phyloP scores from a whole-genome alignment of 2,888 invertebrate species.

The Ceraclea dissimilis region DNA sequence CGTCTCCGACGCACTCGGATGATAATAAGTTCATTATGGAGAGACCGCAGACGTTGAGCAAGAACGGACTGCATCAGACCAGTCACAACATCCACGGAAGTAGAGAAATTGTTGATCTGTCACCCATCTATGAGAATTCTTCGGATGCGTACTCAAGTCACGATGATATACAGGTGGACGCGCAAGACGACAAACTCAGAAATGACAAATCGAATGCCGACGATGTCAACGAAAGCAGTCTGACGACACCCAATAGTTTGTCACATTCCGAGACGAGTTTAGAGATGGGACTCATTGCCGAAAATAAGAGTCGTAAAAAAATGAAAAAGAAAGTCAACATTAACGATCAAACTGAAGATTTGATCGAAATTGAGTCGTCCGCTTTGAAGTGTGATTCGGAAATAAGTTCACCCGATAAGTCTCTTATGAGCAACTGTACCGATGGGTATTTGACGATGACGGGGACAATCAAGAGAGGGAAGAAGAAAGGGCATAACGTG shows the following conservation, averaged over 20 bases:
- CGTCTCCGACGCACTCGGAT: conserved; percentile 31
- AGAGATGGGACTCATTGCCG: conserved; percentile 42
- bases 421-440: conserved; percentile 42
- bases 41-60: conserved; percentile 32
- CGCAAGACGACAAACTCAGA: conserved; percentile 33
- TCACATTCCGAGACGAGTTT: conserved; percentile 47
- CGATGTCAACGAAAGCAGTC: conserved; percentile 22
- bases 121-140: conserved; percentile 47
- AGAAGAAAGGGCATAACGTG: conserved; percentile 63
- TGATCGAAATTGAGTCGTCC: conserved; percentile 28
- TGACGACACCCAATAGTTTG: conserved; percentile 40
- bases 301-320: conserved; percentile 43
- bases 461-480: conserved; percentile 65
- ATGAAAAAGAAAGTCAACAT: conserved; percentile 57
- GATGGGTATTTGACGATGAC: conserved; percentile 62
- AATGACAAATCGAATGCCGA: conserved; percentile 14
- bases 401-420: conserved; percentile 49
- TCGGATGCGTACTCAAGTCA: conserved; percentile 47
- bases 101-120: conserved; percentile 43
- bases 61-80: conserved; percentile 40
- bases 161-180: conserved; percentile 38
- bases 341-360: conserved; percentile 36
- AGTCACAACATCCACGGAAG: conserved; percentile 31
- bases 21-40: conserved; percentile 19
- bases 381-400: conserved; percentile 35